A percentile compares a stretch with the other conserved stretches of the same genome.
These are phyloP conservation scores for Odocoileus virginianus DNA, from an alignment of 2,113 vertebrate genomes.

Conservation along the genomic window DNA sequence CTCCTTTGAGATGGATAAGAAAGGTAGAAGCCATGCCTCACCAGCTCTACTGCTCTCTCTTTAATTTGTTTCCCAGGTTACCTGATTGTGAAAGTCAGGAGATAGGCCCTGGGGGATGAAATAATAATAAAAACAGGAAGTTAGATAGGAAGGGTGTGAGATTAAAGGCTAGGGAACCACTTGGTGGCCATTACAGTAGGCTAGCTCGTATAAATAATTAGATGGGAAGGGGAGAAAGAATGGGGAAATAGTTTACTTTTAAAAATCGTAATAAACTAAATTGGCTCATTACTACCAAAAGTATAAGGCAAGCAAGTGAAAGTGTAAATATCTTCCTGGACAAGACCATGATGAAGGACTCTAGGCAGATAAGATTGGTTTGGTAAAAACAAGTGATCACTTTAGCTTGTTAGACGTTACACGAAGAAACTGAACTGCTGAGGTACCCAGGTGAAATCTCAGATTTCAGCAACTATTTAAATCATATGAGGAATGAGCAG, in stretches of 20 bases:
- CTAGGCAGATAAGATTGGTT: not conserved
- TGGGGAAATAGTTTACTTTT: slow-evolving; percentile 38
- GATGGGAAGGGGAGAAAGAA: slow-evolving; percentile 7
- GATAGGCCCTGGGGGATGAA: slow-evolving; percentile 3
- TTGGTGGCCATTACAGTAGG: slow-evolving; percentile 1
- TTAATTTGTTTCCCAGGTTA: slow-evolving; percentile 61
- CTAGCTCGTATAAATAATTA: slow-evolving; percentile 56
- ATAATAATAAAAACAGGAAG: slow-evolving; percentile 40
- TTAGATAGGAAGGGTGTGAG: slow-evolving; percentile 37
- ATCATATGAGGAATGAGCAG: not conserved
- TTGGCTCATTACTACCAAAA: slow-evolving; percentile 21
- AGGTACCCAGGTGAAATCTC: not conserved
- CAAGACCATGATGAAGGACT: not conserved
- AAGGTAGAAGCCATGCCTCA: slow-evolving; percentile 18
- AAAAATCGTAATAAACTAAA: slow-evolving; percentile 42
- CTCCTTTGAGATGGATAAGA: slow-evolving; percentile 38
- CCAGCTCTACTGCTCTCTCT: not conserved
- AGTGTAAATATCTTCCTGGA: not conserved
- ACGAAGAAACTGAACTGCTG: not conserved
- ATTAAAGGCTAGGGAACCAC: slow-evolving; percentile 43
- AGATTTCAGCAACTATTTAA: not conserved
- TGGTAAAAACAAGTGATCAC: not conserved
- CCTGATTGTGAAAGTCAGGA: slow-evolving; percentile 26
- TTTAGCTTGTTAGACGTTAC: not conserved
- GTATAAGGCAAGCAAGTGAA: not conserved